Percentiles rank a stretch among this genome's conserved stretches.
phyloP scores from a whole-genome alignment of 2,113 vertebrate genomes.

The Oreamnos americanus region DNA sequence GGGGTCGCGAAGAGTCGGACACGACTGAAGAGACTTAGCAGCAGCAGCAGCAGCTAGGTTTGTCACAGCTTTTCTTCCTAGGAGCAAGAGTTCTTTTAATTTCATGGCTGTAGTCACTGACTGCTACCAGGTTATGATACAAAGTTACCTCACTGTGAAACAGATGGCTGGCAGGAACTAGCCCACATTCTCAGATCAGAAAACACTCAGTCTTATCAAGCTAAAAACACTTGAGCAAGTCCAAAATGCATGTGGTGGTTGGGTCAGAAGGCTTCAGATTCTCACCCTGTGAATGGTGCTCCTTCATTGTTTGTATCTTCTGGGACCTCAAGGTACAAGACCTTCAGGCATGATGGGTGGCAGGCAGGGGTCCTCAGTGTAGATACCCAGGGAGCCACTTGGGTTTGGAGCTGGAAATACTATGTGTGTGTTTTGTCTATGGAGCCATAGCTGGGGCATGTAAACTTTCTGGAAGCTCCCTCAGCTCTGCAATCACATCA shows the following conservation, averaged over 20 bases:
- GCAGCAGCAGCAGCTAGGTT: background rate
- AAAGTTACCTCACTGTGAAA: background rate
- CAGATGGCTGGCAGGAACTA: background rate
- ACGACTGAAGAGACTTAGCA: too few relatives aligned
- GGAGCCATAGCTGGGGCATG: background rate
- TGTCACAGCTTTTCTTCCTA: background rate
- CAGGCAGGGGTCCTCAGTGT: rapidly evolving
- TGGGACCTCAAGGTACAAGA: background rate
- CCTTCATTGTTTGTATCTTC: background rate
- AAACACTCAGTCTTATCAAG: background rate
- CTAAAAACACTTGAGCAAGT: background rate
- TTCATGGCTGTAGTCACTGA: background rate
- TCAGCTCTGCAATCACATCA: background rate
- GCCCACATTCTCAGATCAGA: background rate
- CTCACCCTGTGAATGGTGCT: background rate
- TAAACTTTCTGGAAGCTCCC: background rate
- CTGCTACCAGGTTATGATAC: background rate
- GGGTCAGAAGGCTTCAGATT: background rate
- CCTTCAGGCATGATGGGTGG: background rate
- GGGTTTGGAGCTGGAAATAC: background rate
- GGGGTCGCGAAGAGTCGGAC: too few relatives aligned
- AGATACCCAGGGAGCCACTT: rapidly evolving
- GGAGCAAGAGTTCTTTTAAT: background rate
- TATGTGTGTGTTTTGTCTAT: background rate
- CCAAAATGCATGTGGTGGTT: rapidly evolving